Percentiles rank a stretch among this genome's conserved stretches.
These are phyloP conservation scores for Dromas ardeola DNA, from an alignment of 2,113 vertebrate species.

Conservation along the genomic window DNA sequence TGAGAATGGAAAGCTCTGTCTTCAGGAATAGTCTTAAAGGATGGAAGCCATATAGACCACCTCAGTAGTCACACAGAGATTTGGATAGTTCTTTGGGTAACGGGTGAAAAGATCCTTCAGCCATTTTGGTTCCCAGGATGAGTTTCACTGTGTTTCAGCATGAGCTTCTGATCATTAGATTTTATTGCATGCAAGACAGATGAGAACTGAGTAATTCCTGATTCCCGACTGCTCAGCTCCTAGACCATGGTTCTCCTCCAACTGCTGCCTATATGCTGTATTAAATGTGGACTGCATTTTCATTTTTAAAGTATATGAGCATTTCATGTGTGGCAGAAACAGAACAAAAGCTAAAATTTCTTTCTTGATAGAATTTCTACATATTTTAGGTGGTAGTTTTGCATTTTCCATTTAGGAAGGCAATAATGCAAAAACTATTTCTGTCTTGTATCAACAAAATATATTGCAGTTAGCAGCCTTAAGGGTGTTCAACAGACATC, in stretches of 20 bases:
- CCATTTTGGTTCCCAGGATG: background rate
- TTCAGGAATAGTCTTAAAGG: background rate
- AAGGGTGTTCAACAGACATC: background rate
- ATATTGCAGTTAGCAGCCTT: background rate
- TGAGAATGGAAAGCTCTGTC: background rate
- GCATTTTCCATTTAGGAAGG: background rate
- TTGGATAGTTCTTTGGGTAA: accelerated
- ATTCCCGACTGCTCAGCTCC: background rate
- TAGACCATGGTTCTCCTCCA: background rate
- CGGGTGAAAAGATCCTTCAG: background rate
- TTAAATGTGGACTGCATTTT: background rate
- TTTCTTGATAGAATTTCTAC: background rate
- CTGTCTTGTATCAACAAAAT: background rate
- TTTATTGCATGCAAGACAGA: background rate
- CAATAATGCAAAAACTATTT: background rate
- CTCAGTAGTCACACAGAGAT: background rate
- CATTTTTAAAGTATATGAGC: background rate
- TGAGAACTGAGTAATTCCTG: background rate
- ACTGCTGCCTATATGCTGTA: background rate
- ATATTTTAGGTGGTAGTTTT: background rate
- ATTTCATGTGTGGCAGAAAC: background rate
- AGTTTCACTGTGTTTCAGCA: background rate
- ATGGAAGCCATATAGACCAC: background rate
- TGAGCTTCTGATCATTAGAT: background rate
- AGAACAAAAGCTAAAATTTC: background rate